Percentiles rank a stretch among this genome's conserved stretches.
phyloP scores from a whole-genome alignment of 2,888 invertebrate species.

The Leptinotarsa haldemani region DNA sequence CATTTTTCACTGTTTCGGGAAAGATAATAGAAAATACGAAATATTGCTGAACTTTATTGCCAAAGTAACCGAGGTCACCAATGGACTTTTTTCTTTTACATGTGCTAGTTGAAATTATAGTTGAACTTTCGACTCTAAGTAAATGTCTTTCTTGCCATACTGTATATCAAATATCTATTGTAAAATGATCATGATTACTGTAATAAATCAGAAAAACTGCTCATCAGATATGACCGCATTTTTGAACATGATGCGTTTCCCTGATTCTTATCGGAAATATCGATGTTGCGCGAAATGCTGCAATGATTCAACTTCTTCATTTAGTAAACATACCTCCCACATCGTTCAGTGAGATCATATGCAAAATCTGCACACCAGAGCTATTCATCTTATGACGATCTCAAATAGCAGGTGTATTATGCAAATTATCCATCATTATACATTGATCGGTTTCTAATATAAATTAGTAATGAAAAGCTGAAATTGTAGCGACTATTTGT shows the following conservation, averaged over 20 bases:
- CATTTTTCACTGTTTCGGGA: too few relatives aligned
- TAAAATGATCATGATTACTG: not conserved
- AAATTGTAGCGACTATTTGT: too few relatives aligned
- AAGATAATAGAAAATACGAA: too few relatives aligned
- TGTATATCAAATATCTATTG: not conserved
- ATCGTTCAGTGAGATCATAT: not conserved
- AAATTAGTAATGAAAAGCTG: too few relatives aligned
- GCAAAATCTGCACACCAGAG: not conserved
- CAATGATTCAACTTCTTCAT: not conserved
- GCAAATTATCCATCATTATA: too few relatives aligned
- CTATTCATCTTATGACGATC: not conserved
- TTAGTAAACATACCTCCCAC: constrained; percentile 12
- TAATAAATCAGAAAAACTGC: not conserved
- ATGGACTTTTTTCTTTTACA: too few relatives aligned
- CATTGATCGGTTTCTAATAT: too few relatives aligned
- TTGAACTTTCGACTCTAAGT: too few relatives aligned
- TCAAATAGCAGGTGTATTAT: not conserved
- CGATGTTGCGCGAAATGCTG: not conserved
- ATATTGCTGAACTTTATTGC: too few relatives aligned
- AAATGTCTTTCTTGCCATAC: too few relatives aligned
- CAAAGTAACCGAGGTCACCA: too few relatives aligned
- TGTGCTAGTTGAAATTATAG: too few relatives aligned
- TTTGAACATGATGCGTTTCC: not conserved
- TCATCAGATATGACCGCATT: not conserved
- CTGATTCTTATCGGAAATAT: constrained; percentile 1